Conservation (phyloP, 2,888 invertebrate genomes). For the Cheilosia scutellata region DNA sequence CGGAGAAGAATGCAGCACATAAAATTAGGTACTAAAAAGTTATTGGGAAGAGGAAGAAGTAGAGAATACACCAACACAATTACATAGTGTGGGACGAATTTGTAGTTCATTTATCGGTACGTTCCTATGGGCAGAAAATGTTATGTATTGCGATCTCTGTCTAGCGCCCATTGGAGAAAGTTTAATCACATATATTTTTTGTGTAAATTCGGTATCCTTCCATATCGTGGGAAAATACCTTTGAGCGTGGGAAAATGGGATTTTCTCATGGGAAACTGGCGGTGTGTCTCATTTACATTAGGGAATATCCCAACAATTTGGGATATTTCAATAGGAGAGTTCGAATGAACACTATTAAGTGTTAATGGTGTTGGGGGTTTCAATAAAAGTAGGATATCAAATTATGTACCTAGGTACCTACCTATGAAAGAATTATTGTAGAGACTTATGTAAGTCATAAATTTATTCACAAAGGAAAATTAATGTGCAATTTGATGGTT, state of each 20-base stretch:
- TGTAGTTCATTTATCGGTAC: conserved; percentile 47
- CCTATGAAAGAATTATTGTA: too few relatives aligned
- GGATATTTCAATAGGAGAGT: conserved; percentile 24
- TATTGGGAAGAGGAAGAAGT: conserved; percentile 55
- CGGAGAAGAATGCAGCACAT: conserved; percentile 73
- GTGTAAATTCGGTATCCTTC: conserved; percentile 79
- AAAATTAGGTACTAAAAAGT: conserved; percentile 67
- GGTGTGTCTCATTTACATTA: conserved; percentile 67
- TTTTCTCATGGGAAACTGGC: conserved; percentile 77
- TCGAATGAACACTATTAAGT: conserved; percentile 19
- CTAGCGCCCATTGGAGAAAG: conserved; percentile 77
- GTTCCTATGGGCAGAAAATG: conserved; percentile 43
- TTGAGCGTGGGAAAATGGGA: conserved; percentile 81
- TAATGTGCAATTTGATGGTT: too few relatives aligned
- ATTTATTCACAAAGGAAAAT: too few relatives aligned
- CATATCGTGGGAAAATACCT: conserved; percentile 81
- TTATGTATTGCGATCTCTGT: conserved; percentile 41
- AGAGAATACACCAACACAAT: conserved; percentile 51
- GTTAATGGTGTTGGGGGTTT: not conserved
- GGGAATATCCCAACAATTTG: conserved; percentile 32
- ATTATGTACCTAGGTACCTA: too few relatives aligned
- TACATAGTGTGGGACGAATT: conserved; percentile 34
- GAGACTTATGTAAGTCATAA: too few relatives aligned
- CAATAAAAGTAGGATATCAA: too few relatives aligned
- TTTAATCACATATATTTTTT: conserved; percentile 74